These are phyloP conservation scores for Ptyas mucosa DNA, from an alignment of 2,113 vertebrate species.

Conservation along the genomic window DNA sequence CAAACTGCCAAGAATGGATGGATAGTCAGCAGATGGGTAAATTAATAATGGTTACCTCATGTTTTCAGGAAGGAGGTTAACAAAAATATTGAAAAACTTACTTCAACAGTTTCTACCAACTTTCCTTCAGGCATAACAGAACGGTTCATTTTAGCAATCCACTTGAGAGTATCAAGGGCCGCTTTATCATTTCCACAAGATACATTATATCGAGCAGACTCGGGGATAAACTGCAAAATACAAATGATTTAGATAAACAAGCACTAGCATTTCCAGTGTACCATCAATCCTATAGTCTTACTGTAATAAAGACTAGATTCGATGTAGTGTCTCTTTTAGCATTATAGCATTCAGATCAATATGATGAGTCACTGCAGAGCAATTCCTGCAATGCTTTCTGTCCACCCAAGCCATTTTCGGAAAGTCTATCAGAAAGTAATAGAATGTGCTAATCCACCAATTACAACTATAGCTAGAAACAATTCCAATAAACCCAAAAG, in stretches of 20 bases:
- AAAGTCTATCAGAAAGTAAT: not conserved
- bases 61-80: not conserved
- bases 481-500: not conserved
- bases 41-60: not conserved
- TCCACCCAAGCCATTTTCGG: not conserved
- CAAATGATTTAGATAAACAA: not conserved
- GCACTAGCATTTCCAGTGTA: not conserved
- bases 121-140: constrained; percentile 74
- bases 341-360: not conserved
- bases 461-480: not conserved
- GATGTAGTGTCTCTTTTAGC: not conserved
- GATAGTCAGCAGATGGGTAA: not conserved
- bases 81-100: constrained; percentile 46
- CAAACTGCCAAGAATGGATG: not conserved
- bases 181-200: constrained; percentile 76
- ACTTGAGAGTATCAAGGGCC: constrained; percentile 74
- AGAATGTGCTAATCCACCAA: not conserved
- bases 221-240: constrained; percentile 84
- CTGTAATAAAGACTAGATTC: not conserved
- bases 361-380: not conserved
- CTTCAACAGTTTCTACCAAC: constrained; percentile 73
- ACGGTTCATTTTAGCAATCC: constrained; percentile 81
- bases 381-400: not conserved
- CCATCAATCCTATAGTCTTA: not conserved
- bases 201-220: constrained; percentile 85